These are phyloP conservation scores for Rhinoraja longicauda DNA, from an alignment of 2,797 vertebrate genomes.

Conservation along the genomic window DNA sequence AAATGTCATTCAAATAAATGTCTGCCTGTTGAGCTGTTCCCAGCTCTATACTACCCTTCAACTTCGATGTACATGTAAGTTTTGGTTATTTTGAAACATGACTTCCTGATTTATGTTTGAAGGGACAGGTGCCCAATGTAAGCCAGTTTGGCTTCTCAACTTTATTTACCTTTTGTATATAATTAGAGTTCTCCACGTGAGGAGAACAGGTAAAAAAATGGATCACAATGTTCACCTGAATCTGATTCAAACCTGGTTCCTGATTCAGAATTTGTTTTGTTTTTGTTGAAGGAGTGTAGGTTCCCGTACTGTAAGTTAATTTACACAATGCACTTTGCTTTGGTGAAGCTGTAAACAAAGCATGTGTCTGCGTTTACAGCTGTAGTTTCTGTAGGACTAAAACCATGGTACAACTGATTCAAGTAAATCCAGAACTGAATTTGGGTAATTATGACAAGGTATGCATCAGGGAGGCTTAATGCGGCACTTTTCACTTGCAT, in stretches of 20 bases:
- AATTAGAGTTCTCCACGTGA: neutral
- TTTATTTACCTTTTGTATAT: neutral
- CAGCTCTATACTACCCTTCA: neutral
- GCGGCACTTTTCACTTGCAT: neutral
- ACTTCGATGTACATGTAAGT: neutral
- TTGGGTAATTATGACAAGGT: neutral
- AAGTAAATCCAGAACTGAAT: conserved; percentile 20
- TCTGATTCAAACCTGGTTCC: neutral
- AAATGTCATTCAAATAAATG: neutral
- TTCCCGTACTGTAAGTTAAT: conserved; percentile 19
- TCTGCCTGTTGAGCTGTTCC: neutral
- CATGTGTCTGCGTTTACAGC: neutral
- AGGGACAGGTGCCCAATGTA: neutral
- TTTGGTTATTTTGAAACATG: neutral
- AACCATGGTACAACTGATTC: conserved; percentile 31
- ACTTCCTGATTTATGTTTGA: conserved; percentile 11
- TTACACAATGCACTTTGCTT: conserved; percentile 28
- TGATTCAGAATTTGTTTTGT: neutral
- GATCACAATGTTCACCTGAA: conserved; percentile 12
- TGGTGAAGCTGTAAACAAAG: neutral
- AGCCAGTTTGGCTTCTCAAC: neutral
- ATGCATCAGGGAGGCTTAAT: neutral
- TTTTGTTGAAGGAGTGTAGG: conserved; percentile 1
- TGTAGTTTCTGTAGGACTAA: neutral
- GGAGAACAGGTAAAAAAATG: neutral